These are phyloP conservation scores for Graptemys geographica DNA, from an alignment of 2,797 vertebrate genomes.

Conservation along the genomic window DNA sequence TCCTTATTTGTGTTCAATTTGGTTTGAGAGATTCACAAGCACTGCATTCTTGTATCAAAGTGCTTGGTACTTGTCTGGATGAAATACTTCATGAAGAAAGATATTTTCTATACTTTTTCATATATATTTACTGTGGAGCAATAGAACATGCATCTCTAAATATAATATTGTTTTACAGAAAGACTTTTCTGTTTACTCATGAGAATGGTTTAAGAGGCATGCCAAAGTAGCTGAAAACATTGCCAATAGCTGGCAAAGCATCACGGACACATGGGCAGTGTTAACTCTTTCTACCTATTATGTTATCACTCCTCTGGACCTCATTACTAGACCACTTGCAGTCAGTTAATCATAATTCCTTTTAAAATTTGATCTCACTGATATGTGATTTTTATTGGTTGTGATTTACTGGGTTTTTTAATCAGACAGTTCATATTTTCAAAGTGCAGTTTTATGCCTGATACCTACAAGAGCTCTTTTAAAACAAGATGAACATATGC, in stretches of 20 bases:
- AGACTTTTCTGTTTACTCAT: not conserved
- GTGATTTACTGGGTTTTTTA: not conserved
- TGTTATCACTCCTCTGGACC: not conserved
- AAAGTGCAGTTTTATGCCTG: not conserved
- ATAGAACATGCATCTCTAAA: not conserved
- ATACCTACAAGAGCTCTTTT: not conserved
- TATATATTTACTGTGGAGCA: not conserved
- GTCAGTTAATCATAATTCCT: not conserved
- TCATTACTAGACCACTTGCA: not conserved
- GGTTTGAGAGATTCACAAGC: too few species aligned
- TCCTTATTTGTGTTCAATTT: not conserved
- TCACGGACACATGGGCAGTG: not conserved
- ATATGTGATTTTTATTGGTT: not conserved
- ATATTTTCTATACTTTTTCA: not conserved
- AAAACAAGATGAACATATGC: not conserved
- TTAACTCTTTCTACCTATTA: not conserved
- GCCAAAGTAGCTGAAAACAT: not conserved
- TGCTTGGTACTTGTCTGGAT: not conserved
- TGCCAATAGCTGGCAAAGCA: not conserved
- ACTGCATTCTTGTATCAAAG: too few species aligned
- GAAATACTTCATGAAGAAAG: not conserved
- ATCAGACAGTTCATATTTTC: not conserved
- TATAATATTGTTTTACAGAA: not conserved
- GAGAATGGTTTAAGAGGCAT: not conserved
- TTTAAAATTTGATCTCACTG: not conserved